Conservation (phyloP, 2,888 invertebrate genomes). For the Mythimna lalbum region DNA sequence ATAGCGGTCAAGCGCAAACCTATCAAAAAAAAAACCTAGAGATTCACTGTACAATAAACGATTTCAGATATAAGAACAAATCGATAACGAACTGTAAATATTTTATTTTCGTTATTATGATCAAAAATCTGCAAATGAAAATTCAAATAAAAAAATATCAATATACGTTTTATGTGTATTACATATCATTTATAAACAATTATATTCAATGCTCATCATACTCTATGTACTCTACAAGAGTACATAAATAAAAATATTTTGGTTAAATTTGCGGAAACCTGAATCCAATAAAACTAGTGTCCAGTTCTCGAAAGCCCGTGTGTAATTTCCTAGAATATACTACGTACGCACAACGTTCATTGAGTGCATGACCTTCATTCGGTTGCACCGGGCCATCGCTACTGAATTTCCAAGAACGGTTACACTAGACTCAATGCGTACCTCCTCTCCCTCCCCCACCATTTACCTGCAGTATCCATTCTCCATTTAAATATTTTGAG, state of each 20-base stretch:
- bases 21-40: too few species aligned
- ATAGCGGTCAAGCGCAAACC: too few species aligned
- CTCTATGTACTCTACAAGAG: neutral
- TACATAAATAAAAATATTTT: neutral
- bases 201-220: neutral
- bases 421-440: constrained; percentile 54
- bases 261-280: neutral
- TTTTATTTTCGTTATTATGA: too few species aligned
- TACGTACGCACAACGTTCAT: constrained; percentile 25
- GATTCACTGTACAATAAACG: neutral
- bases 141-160: neutral
- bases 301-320: neutral
- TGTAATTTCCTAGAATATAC: neutral
- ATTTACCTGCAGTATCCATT: constrained; percentile 47
- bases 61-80: neutral
- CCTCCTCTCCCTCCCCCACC: constrained; percentile 14
- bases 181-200: neutral
- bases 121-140: neutral
- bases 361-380: constrained; percentile 41
- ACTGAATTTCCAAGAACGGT: constrained; percentile 50
- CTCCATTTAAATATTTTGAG: constrained; percentile 46
- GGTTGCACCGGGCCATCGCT: constrained; percentile 32
- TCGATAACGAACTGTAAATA: neutral
- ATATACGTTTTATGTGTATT: too few species aligned
- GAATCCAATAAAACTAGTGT: neutral